Evolutionary conservation across 1,140 invertebrate species (phyloP).

Genomic region (Zaprionus ghesquierei): DNA sequence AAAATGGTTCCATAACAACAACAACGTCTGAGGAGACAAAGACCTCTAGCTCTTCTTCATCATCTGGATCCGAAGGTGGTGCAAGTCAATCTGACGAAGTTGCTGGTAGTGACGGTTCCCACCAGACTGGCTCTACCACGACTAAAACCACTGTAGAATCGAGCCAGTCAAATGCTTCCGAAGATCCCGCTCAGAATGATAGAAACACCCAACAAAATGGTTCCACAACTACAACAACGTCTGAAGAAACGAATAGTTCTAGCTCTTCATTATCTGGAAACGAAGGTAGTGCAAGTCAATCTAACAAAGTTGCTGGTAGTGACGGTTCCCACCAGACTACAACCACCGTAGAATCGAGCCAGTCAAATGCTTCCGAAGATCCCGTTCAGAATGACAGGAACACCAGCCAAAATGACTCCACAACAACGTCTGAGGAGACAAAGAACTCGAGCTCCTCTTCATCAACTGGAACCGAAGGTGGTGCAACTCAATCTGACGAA

Average conservation of each 20-base stretch:
- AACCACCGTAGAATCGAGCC: background rate
- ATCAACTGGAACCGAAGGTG: background rate
- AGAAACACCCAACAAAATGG: constrained; percentile 2
- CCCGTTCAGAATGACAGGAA: background rate
- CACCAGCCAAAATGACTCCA: background rate
- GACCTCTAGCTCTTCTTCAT: background rate
- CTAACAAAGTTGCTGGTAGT: background rate
- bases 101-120: background rate
- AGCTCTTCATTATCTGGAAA: background rate
- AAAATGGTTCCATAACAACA: constrained; percentile 3
- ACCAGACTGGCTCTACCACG: background rate
- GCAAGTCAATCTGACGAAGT: background rate
- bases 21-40: background rate
- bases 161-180: background rate
- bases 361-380: background rate
- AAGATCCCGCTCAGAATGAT: background rate
- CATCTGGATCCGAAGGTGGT: too few species aligned
- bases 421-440: constrained; percentile 6
- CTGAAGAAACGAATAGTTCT: background rate
- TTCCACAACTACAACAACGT: constrained; percentile 17
- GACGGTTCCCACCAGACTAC: background rate
- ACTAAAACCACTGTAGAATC: background rate
- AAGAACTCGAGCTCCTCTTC: background rate
- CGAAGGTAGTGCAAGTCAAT: background rate
- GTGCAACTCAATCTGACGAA: background rate